Evolutionary conservation across 2,113 vertebrate genomes (phyloP).

Genomic region (Ornithorhynchus anatinus): DNA sequence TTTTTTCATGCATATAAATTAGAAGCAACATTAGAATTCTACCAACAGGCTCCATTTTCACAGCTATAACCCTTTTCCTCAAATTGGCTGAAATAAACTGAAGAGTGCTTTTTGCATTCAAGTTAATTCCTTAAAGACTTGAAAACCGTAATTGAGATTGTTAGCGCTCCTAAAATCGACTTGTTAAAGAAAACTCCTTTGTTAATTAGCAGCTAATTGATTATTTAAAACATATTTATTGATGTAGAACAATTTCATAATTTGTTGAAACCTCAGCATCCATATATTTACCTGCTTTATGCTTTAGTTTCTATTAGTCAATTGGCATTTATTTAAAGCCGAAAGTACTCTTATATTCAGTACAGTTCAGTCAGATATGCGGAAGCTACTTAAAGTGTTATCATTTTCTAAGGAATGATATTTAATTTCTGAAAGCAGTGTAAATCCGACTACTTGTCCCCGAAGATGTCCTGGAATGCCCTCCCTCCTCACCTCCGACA

Average conservation of each 20-base stretch:
- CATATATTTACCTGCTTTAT: background rate
- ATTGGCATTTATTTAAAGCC: background rate
- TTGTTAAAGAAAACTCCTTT: background rate
- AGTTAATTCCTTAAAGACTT: background rate
- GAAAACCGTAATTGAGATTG: background rate
- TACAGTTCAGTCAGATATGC: background rate
- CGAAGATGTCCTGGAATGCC: too few relatives aligned
- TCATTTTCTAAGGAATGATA: background rate
- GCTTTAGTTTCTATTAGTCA: background rate
- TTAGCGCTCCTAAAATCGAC: background rate
- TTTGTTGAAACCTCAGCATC: background rate
- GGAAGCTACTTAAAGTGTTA: background rate
- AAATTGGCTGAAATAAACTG: background rate
- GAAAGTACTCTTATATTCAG: background rate
- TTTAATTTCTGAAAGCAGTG: background rate
- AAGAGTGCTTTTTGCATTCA: background rate
- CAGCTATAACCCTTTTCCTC: background rate
- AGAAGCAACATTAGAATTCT: too few relatives aligned
- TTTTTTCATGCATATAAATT: too few relatives aligned
- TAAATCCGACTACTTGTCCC: background rate
- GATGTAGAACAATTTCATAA: background rate
- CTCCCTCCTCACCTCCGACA: too few relatives aligned
- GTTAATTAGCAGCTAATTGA: slow-evolving; percentile 7
- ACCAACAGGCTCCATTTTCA: background rate
- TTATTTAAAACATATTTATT: background rate